phyloP scores from a whole-genome alignment of 2,888 invertebrate genomes.

The Tolmerus cingulatus region DNA sequence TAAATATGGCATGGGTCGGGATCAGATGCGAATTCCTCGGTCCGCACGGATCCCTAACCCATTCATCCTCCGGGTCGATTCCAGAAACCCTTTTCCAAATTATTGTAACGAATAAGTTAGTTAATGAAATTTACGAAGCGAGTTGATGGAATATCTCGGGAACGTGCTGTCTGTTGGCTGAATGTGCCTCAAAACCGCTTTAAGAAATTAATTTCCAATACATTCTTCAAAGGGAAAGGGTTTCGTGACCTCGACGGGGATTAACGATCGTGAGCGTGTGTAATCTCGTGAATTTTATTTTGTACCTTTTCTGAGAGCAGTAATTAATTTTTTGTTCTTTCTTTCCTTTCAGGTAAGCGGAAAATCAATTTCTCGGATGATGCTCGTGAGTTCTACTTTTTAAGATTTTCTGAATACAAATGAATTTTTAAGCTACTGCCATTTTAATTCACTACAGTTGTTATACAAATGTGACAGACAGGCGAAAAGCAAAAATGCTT shows the following conservation, averaged over 20 bases:
- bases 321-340: neutral
- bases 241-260: neutral
- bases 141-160: neutral
- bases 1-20: neutral
- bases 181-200: neutral
- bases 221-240: neutral
- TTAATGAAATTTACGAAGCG: neutral
- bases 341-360: neutral
- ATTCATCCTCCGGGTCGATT: neutral
- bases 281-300: neutral
- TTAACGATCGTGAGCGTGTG: neutral
- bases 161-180: neutral
- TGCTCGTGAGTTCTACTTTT: neutral
- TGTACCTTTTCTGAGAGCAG: neutral
- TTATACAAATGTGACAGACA: neutral
- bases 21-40: neutral
- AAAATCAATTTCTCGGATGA: neutral
- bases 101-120: neutral
- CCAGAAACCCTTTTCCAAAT: neutral
- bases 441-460: neutral
- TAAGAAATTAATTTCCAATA: neutral
- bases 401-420: neutral
- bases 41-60: neutral
- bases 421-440: neutral
- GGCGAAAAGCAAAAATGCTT: neutral